Evolutionary conservation across 2,797 vertebrate genomes (phyloP).

Genomic region (Loris lydekkerianus): DNA sequence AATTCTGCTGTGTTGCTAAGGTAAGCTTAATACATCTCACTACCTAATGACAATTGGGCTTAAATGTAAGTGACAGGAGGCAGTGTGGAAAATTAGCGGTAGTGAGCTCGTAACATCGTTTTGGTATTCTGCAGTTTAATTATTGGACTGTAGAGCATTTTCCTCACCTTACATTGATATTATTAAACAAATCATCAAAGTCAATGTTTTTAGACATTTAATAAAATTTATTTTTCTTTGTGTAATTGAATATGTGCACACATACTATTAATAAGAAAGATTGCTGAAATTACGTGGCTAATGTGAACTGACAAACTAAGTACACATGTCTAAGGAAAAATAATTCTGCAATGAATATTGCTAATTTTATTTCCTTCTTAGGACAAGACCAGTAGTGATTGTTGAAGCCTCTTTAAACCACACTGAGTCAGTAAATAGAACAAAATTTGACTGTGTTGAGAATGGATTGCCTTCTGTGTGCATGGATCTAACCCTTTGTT

Average conservation of each 20-base stretch:
- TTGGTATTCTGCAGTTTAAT: conserved; percentile 67
- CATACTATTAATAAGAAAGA: not conserved
- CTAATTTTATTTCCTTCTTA: conserved; percentile 84
- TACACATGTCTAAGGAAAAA: conserved; percentile 48
- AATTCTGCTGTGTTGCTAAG: conserved; percentile 95
- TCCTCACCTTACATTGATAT: not conserved
- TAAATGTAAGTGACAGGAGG: conserved; percentile 73
- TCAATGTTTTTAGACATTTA: conserved; percentile 33
- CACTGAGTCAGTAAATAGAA: conserved; percentile 92
- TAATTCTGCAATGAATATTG: conserved; percentile 61
- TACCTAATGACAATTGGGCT: conserved; percentile 62
- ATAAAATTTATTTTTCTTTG: conserved; percentile 39
- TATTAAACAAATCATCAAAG: conserved; percentile 64
- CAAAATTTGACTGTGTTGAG: conserved; percentile 90
- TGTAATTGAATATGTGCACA: conserved; percentile 27
- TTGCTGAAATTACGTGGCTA: not conserved
- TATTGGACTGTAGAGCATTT: conserved; percentile 49
- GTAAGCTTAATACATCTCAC: conserved; percentile 87
- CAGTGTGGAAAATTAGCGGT: conserved; percentile 64
- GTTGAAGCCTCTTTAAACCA: conserved; percentile 92
- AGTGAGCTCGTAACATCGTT: conserved; percentile 54
- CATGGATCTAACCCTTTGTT: conserved; percentile 93
- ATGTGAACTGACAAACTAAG: not conserved
- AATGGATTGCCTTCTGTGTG: conserved; percentile 91
- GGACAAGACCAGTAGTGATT: conserved; percentile 95